Evolutionary conservation across 2,113 vertebrate genomes (phyloP), one percentile per base, ranked within the genome.

Genomic region (Microcebus tavaratra): DNA sequence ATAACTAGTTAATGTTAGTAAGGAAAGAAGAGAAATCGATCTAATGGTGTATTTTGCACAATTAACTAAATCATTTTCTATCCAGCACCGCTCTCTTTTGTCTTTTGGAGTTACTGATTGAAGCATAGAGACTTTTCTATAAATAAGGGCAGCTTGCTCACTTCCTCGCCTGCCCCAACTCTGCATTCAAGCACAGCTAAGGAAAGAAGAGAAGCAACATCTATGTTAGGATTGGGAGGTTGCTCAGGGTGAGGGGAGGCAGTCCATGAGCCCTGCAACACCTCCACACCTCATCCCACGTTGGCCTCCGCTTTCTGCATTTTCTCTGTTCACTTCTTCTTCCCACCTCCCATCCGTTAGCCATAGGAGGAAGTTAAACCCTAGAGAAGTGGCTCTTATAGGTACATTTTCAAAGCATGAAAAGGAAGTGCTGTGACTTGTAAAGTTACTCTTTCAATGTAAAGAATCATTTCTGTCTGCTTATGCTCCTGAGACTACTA

Each of bases 31-130:
- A 55, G 9, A 79, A 63, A 13, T 1, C 23, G 7, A 45, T 72
- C 12, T n/a, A 67, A 1, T 45, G n/a, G 15, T 61, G 6, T 86
- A 73, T 78, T 92, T 91, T 70, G 2, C 9, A 27, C 31, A 25
- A 48, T 36, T 76, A 92, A 42, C 17, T 79, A 45, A 91, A 93
- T 48, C 36, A 55, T 87, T 8, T 93, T 76, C n/a, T 50, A 34
- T 27, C 12, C 42, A 90, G 2, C 9, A 75, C 76, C 17, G 36
- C 45, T 93, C 34, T 4, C 27, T 48, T 55, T n/a, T 12, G 7
- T 23, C 10, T 9, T 75, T 70, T 57, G 36, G 31, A 73, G 25
- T n/a, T 67, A 27, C 25, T 63, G 11, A 3, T 36, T 78, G 13
- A 88, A 90, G 18, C 13, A 3, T 2, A 34, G 8, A 42, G 20